phyloP scores from a whole-genome alignment of 2,113 vertebrate species.

The Myodes glareolus region DNA sequence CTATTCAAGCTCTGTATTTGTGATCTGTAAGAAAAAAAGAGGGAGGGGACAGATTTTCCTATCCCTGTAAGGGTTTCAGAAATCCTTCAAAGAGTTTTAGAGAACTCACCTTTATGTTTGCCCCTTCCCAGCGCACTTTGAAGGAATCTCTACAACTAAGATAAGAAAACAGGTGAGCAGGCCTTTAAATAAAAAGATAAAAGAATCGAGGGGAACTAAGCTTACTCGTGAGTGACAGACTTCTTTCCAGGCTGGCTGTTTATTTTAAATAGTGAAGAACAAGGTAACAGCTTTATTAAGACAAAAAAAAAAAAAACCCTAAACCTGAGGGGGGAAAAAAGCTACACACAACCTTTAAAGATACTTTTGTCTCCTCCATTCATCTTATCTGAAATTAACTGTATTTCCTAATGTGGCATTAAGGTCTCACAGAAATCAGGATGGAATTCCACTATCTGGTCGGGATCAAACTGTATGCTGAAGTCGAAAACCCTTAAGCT shows the following conservation, averaged over 20 bases:
- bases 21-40: constrained; percentile 9
- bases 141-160: neutral
- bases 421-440: neutral
- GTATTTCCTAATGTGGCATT: neutral
- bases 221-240: neutral
- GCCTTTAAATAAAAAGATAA: constrained; percentile 41
- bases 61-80: neutral
- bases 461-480: neutral
- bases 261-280: constrained; percentile 61
- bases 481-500: neutral
- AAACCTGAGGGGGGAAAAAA: constrained; percentile 46
- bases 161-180: neutral
- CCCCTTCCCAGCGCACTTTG: neutral
- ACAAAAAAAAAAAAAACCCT: neutral
- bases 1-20: neutral
- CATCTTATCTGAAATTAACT: neutral
- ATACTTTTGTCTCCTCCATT: neutral
- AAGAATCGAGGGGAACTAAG: neutral
- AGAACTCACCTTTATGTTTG: neutral
- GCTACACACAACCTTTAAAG: neutral
- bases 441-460: neutral
- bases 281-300: constrained; percentile 52
- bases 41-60: neutral
- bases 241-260: constrained; percentile 41
- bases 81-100: neutral